Conservation (phyloP, 2,113 vertebrate species). For the Aviceda subcristata region DNA sequence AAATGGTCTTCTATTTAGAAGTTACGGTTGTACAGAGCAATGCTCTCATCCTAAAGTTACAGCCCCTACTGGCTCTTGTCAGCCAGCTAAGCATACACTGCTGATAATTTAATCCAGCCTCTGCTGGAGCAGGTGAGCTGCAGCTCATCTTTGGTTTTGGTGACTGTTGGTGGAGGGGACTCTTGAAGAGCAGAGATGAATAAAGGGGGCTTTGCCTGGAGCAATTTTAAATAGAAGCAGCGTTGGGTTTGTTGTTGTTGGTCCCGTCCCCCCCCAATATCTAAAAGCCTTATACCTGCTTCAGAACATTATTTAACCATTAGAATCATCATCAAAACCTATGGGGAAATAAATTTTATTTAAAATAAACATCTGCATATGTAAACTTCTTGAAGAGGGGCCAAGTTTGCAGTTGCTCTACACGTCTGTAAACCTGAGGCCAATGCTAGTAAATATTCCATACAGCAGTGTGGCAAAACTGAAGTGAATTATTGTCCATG, state of each 20-base stretch:
- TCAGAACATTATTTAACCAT: neutral
- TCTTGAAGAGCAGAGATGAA: neutral
- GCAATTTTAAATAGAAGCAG: neutral
- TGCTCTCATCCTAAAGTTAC: neutral
- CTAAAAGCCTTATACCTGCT: neutral
- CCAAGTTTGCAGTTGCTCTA: neutral
- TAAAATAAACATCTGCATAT: neutral
- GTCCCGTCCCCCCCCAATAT: rapidly evolving
- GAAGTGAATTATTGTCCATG: neutral
- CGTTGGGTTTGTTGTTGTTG: neutral
- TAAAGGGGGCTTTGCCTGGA: neutral
- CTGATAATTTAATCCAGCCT: neutral
- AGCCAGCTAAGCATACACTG: neutral
- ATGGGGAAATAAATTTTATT: neutral
- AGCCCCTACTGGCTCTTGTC: neutral
- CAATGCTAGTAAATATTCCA: neutral
- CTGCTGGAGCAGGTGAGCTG: neutral
- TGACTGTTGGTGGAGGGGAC: neutral
- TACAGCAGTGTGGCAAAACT: neutral
- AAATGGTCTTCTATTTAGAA: neutral
- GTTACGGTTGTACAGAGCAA: neutral
- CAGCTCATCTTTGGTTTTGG: neutral
- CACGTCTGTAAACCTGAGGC: rapidly evolving
- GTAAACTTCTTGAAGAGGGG: neutral
- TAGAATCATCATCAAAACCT: neutral